Percentiles rank a stretch among this genome's conserved stretches.
These are phyloP conservation scores for Platycheirus albimanus DNA, from an alignment of 2,888 invertebrate genomes.

Conservation along the genomic window DNA sequence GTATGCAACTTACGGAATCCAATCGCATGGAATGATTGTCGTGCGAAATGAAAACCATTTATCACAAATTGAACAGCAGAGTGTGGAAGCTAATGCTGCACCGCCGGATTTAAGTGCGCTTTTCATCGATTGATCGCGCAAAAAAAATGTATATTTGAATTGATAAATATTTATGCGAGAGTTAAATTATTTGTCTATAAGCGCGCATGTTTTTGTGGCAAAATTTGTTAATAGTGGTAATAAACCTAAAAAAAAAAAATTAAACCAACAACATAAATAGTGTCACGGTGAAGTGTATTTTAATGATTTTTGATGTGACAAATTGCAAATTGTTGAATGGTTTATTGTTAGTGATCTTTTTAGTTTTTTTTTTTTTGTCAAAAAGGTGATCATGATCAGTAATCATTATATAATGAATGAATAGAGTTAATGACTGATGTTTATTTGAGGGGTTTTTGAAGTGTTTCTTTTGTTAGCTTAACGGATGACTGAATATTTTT, in stretches of 20 bases:
- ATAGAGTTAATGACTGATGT: neutral
- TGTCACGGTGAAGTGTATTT: slow-evolving; percentile 50
- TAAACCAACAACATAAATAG: slow-evolving; percentile 39
- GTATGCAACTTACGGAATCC: slow-evolving; percentile 19
- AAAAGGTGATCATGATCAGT: neutral
- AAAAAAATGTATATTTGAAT: slow-evolving; percentile 39
- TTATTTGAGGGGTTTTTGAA: slow-evolving; percentile 25
- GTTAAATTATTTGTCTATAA: slow-evolving; percentile 30
- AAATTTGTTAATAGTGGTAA: slow-evolving; percentile 23
- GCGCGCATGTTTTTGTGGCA: slow-evolving; percentile 17
- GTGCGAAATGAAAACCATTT: slow-evolving; percentile 51
- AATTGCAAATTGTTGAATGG: slow-evolving; percentile 20
- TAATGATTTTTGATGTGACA: slow-evolving; percentile 32
- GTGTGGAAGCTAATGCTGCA: slow-evolving; percentile 39
- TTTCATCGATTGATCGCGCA: slow-evolving; percentile 17
- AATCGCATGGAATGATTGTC: slow-evolving; percentile 43
- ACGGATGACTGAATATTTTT: neutral
- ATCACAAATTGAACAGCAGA: slow-evolving; percentile 55
- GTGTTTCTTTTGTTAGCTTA: slow-evolving; percentile 16
- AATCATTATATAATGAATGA: slow-evolving; percentile 22
- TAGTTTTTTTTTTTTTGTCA: neutral
- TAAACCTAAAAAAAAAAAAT: slow-evolving; percentile 7
- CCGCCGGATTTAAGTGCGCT: slow-evolving; percentile 47
- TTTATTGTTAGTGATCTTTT: slow-evolving; percentile 19
- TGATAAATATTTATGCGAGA: slow-evolving; percentile 49